A percentile compares a stretch with the other conserved stretches of the same genome.
Conservation (phyloP, 2,888 invertebrate genomes). For the Hybos culiciformis region DNA sequence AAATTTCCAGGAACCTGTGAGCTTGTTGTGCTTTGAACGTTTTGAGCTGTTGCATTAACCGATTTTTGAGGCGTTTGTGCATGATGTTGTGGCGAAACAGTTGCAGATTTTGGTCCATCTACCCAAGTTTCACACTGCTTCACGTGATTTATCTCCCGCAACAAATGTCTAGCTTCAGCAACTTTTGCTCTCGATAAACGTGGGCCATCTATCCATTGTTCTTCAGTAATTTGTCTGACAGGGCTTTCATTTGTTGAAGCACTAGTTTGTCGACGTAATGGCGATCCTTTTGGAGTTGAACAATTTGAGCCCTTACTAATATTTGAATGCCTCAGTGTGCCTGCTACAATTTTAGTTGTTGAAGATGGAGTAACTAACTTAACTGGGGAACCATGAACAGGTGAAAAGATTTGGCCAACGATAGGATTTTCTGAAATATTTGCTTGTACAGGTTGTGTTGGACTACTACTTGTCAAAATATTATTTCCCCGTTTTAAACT, state of each 20-base stretch:
- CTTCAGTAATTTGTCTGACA: constrained; percentile 50
- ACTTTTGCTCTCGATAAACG: constrained; percentile 72
- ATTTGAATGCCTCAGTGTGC: constrained; percentile 20
- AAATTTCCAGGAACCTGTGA: constrained; percentile 24
- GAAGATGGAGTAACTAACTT: constrained; percentile 11
- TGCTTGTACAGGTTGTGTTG: constrained; percentile 10
- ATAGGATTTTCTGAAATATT: not conserved
- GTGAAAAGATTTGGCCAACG: constrained; percentile 3
- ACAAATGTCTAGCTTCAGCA: constrained; percentile 65
- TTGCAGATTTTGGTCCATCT: constrained; percentile 73
- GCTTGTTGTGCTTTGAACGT: constrained; percentile 29
- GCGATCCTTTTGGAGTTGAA: constrained; percentile 42
- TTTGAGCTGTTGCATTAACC: constrained; percentile 33
- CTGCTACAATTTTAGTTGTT: constrained; percentile 24
- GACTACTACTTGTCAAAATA: constrained; percentile 17
- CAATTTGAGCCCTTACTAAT: constrained; percentile 31
- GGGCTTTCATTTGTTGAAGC: constrained; percentile 22
- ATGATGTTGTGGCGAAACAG: not conserved
- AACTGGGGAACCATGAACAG: constrained; percentile 36
- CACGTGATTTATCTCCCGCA: constrained; percentile 59
- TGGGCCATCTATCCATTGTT: constrained; percentile 95
- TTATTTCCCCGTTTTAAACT: constrained; percentile 24
- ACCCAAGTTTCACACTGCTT: constrained; percentile 89
- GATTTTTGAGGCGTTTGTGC: not conserved
- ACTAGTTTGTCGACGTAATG: constrained; percentile 35